Base-by-base conservation (phyloP, 1,140 invertebrate species). In the Wiebesia pumilae region DNA sequence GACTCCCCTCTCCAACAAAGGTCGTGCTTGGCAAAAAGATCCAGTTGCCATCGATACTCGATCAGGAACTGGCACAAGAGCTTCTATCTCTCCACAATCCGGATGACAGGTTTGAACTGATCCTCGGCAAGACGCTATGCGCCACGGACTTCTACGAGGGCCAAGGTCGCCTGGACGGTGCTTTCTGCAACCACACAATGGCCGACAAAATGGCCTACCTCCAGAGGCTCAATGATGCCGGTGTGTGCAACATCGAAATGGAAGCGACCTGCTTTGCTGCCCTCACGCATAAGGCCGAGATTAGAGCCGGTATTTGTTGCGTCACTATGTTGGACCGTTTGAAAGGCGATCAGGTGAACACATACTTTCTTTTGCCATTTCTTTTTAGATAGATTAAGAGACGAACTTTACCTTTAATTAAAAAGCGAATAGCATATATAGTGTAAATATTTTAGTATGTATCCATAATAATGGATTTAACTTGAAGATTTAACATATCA, bases 81-180 rank as follows among this genome's bases (percentile, higher is more conserved):
- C 92, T 99, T 3, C 96, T 96, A 88, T 94, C 94, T 0, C 92
- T 98, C 65, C 27, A 51, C 38, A 95, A 96, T 0, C 94, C 95
- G 7, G 91, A 94, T 3, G 97, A 97, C 91, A 96, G 96, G 0
- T 99, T 98, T 90, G 96, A 97, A 14, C 97, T 97, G 1, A 95
- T 98, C 33, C 95, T 95, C 62, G 99, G 99, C 38, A 98, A 97
- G 92, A 99, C 99, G 0, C 97, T 99, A 95, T 99, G 98, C 92
- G 97, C 98, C 10, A 96, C 98, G 89, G 99, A 99, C 93, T 99
- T 99, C 93, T 99, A 99, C 93, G 99, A 99, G 96, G 98, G 96
- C 16, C 98, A 99, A 94, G 98, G 97, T 6, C 95, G 99, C 81
- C 92, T 99, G 83, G 99, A 99, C 92, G 99, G 99, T 2, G 98